Conservation (phyloP, 2,888 invertebrate genomes). For the Hartigia nigra region DNA sequence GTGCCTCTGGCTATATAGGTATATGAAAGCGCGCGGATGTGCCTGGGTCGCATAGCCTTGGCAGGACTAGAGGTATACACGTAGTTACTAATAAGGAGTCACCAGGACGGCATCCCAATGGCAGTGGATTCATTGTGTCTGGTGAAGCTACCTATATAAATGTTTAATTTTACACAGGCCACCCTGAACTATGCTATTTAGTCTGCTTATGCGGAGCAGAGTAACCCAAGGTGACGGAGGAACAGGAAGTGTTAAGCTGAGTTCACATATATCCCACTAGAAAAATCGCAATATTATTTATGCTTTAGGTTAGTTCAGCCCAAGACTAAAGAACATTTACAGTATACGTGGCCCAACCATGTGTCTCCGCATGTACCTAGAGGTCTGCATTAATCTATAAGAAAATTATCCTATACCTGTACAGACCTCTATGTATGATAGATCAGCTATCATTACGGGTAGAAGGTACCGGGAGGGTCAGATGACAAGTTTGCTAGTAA, state of each 20-base stretch:
- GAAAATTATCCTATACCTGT: background rate
- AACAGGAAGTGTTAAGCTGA: background rate
- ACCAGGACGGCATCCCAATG: background rate
- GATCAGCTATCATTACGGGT: background rate
- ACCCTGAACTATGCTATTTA: background rate
- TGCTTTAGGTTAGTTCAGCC: background rate
- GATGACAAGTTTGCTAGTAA: background rate
- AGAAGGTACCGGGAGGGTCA: background rate
- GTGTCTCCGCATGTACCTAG: slow-evolving; percentile 55
- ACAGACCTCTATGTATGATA: background rate
- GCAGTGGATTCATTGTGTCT: background rate
- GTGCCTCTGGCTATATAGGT: background rate
- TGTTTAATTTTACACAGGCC: background rate
- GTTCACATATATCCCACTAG: background rate
- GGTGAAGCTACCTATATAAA: background rate
- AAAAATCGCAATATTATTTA: background rate
- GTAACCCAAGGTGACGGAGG: background rate
- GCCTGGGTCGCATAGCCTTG: background rate
- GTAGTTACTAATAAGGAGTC: background rate
- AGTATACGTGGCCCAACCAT: slow-evolving; percentile 64
- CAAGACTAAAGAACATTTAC: background rate
- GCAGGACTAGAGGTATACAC: background rate
- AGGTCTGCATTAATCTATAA: background rate
- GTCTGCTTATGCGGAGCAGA: background rate
- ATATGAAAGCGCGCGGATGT: background rate